Conservation (phyloP, 2,888 invertebrate genomes). For the Dicycla oo region DNA sequence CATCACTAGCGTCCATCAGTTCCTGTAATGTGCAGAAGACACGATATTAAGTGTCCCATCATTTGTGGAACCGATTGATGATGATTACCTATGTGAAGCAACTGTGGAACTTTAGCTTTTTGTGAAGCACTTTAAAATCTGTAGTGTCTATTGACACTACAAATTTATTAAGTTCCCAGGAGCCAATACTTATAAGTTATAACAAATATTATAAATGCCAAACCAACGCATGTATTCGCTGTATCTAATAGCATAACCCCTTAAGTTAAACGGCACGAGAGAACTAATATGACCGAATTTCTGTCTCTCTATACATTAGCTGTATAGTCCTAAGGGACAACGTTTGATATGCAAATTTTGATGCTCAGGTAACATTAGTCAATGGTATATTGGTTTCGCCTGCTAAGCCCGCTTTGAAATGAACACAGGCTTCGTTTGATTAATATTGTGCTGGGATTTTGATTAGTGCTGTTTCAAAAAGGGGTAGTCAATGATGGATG, state of each 20-base stretch:
- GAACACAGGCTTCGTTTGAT: conserved; percentile 57
- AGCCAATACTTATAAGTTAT: no score
- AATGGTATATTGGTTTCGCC: conserved; percentile 83
- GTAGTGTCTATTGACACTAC: not conserved
- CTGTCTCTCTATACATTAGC: conserved; percentile 77
- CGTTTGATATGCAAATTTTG: conserved; percentile 87
- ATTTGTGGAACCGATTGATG: no score
- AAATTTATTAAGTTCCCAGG: not conserved
- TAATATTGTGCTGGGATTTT: conserved; percentile 61
- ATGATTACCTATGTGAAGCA: not conserved
- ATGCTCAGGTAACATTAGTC: conserved; percentile 82
- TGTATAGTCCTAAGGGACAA: conserved; percentile 71
- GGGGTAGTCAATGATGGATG: conserved; percentile 26
- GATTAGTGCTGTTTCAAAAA: conserved; percentile 18
- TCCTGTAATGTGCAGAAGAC: no score
- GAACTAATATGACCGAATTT: conserved; percentile 81
- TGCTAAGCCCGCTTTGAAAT: conserved; percentile 59
- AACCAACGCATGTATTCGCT: conserved; percentile 39
- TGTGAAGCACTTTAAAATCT: not conserved
- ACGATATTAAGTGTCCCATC: no score
- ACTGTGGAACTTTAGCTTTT: not conserved
- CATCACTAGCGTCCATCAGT: no score
- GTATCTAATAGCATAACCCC: conserved; percentile 39
- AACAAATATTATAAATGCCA: not conserved
- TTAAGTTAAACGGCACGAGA: conserved; percentile 67